These are phyloP conservation scores for Bovichtus variegatus DNA, from an alignment of 2,797 vertebrate species.

Conservation along the genomic window DNA sequence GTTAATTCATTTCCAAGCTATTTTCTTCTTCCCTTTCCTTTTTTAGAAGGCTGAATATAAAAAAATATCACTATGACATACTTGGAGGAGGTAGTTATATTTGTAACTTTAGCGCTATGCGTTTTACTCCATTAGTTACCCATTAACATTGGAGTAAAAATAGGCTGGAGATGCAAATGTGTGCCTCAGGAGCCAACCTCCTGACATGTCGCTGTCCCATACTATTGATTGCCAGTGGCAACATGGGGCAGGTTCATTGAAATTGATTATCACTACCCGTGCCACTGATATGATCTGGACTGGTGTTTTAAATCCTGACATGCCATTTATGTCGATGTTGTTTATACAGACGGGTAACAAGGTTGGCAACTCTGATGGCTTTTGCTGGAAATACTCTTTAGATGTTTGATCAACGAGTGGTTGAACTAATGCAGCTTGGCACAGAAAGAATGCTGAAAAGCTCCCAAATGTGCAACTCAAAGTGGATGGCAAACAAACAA, in stretches of 20 bases:
- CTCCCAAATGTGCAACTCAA: conserved; percentile 31
- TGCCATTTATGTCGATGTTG: conserved; percentile 16
- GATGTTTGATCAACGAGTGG: conserved; percentile 40
- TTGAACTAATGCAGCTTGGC: conserved; percentile 42
- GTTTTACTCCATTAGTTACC: not conserved
- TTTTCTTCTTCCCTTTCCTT: not conserved
- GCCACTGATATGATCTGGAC: conserved; percentile 56
- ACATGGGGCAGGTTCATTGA: conserved; percentile 60
- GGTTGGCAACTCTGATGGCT: conserved; percentile 12
- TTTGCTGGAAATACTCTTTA: conserved; percentile 24
- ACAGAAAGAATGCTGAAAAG: conserved; percentile 25
- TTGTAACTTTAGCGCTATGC: not conserved
- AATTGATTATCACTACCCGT: conserved; percentile 67
- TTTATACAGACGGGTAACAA: conserved; percentile 23
- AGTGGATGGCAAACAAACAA: conserved; percentile 10
- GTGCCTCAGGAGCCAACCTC: not conserved
- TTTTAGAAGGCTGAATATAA: not conserved
- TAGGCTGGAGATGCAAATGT: conserved; percentile 8
- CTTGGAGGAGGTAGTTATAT: not conserved
- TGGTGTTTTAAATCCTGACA: conserved; percentile 54
- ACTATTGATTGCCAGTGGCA: conserved; percentile 57
- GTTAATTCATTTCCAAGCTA: conserved; percentile 30
- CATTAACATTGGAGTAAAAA: not conserved
- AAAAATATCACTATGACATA: not conserved
- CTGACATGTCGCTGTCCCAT: conserved; percentile 45